Evolutionary conservation across 2,113 vertebrate genomes (phyloP).

Genomic region (Pontoporia blainvillei): DNA sequence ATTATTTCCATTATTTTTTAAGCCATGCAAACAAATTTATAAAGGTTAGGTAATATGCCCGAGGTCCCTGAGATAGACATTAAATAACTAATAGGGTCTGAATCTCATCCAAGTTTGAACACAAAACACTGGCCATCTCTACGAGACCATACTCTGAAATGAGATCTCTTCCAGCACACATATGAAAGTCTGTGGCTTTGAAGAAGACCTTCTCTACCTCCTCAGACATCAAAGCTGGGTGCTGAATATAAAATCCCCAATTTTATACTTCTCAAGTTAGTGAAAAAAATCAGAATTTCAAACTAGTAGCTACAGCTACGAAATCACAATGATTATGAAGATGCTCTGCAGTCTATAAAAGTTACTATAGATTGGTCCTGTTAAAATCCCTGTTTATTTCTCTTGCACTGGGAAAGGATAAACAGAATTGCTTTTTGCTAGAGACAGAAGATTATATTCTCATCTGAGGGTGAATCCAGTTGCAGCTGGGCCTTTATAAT

Average conservation of each 20-base stretch:
- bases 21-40: background rate
- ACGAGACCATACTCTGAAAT: background rate
- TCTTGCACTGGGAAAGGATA: conserved; percentile 8
- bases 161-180: background rate
- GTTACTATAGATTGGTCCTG: background rate
- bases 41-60: background rate
- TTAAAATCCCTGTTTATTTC: conserved; percentile 31
- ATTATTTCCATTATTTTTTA: background rate
- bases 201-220: background rate
- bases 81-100: background rate
- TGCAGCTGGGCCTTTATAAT: conserved; percentile 59
- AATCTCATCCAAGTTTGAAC: background rate
- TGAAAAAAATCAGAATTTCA: background rate
- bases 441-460: conserved; percentile 51
- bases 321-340: background rate
- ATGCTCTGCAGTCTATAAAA: background rate
- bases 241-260: background rate
- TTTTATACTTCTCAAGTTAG: background rate
- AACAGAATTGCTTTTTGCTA: background rate
- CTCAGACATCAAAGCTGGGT: background rate
- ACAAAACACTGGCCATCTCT: background rate
- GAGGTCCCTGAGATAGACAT: background rate
- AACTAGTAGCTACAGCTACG: background rate
- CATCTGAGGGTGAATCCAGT: conserved; percentile 48
- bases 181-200: background rate